Evolutionary conservation across 2,113 vertebrate species (phyloP), one percentile per base, ranked within the genome.

Genomic region (Eurystomus gularis): DNA sequence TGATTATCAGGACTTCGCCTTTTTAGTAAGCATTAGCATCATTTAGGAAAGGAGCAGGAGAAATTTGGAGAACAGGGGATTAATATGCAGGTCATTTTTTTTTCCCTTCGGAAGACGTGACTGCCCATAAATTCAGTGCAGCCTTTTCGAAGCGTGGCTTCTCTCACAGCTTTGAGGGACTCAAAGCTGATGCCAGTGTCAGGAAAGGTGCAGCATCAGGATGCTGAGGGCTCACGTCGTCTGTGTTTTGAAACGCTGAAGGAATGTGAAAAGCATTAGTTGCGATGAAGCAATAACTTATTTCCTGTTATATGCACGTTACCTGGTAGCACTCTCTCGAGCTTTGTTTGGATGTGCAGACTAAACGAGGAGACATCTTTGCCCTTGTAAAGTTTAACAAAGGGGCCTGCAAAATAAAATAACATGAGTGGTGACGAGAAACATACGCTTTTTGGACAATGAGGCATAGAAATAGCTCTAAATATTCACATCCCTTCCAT

Each of bases 171-270:
- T 31, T 62, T 19, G 24, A 17, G 49, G 12, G 11, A 4, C 69
- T 64, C 28, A 1, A 33, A 76, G n/a, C 57, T 62, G 60, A 18
- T 0, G 2, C n/a, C 0, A 0, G 13, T 40, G 2, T 65, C 33
- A 31, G 54, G 18, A 5, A 3, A 17, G 16, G 33, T 13, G 29
- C 35, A 37, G 65, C 0, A 0, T 17, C 37, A 66, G 35, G 35
- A 24, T 62, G 61, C 46, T 81, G 18, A 40, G 37, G 28, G 25
- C 76, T 79, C 7, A 11, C 1, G 0, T 17, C 44, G 29, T 51
- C 79, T 35, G 10, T 42, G 10, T 33, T 76, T 66, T 35, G 28
- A 54, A 66, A 66, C 21, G 44, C 61, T 48, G 62, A 35, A 91
- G 66, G 49, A 51, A n/a, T 28, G 33, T 48, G 46, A n/a, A 90